Percentiles rank a stretch among this genome's conserved stretches.
These are phyloP conservation scores for Drosophila ambigua DNA, from an alignment of 1,140 invertebrate genomes.

Conservation along the genomic window DNA sequence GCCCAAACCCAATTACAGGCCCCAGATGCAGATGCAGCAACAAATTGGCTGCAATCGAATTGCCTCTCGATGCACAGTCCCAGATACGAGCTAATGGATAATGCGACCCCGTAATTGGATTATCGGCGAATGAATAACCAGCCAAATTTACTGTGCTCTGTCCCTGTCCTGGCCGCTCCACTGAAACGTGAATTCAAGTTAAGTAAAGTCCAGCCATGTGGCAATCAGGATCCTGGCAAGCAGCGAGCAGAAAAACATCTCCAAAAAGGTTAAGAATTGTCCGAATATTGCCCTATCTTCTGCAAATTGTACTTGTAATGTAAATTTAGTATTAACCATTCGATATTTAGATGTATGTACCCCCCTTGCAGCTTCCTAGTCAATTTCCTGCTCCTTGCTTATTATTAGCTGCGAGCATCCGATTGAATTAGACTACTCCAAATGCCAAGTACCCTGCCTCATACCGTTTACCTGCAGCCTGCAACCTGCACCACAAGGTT, in stretches of 20 bases:
- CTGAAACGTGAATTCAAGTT: slow-evolving; percentile 42
- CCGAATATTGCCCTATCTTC: too few species aligned
- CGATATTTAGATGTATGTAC: too few species aligned
- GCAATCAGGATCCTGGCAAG: too few species aligned
- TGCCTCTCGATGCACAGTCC: slow-evolving; percentile 34
- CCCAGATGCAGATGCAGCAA: slow-evolving; percentile 13
- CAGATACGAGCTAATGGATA: slow-evolving; percentile 60
- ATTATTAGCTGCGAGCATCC: neutral
- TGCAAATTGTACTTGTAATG: neutral
- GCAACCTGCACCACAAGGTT: neutral
- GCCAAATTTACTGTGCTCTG: slow-evolving; percentile 22
- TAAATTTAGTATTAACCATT: neutral
- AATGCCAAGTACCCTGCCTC: slow-evolving; percentile 1
- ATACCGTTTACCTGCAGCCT: neutral
- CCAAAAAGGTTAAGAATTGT: too few species aligned
- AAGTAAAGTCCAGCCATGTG: slow-evolving; percentile 12
- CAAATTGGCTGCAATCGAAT: slow-evolving; percentile 53
- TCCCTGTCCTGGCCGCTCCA: neutral
- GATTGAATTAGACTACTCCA: slow-evolving; percentile 18
- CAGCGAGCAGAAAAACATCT: too few species aligned
- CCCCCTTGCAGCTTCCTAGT: too few species aligned
- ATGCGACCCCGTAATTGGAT: slow-evolving; percentile 66
- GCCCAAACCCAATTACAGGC: neutral
- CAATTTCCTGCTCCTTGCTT: neutral
- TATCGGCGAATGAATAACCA: slow-evolving; percentile 47